Percentiles rank a stretch among this genome's conserved stretches.
These are phyloP conservation scores for Nansenia antarctica DNA, from an alignment of 2,113 vertebrate species.

Conservation along the genomic window DNA sequence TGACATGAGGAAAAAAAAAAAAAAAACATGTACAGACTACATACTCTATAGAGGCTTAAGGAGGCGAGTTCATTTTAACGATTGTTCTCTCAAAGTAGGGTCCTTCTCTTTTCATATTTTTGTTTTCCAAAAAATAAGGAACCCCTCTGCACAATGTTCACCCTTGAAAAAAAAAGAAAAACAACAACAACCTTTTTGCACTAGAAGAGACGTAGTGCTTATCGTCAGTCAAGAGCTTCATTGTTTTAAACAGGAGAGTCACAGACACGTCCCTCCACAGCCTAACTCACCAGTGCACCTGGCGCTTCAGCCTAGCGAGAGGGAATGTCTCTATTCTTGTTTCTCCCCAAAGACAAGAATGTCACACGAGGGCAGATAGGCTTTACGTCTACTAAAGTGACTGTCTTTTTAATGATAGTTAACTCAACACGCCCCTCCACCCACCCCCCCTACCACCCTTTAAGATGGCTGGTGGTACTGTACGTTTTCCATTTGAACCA, in stretches of 20 bases:
- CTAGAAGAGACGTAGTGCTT: conserved; percentile 48
- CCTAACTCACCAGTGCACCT: conserved; percentile 32
- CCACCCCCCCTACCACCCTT: conserved; percentile 34
- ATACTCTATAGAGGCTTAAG: conserved; percentile 54
- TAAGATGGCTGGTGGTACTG: conserved; percentile 46
- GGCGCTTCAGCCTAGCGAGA: conserved; percentile 12
- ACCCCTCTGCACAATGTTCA: conserved; percentile 59
- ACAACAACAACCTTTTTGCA: conserved; percentile 63
- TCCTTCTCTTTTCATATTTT: conserved; percentile 51
- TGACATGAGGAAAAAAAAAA: conserved; percentile 56
- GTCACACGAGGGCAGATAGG: conserved; percentile 43
- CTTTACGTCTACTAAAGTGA: conserved; percentile 28
- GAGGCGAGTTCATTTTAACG: conserved; percentile 58
- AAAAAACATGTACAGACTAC: conserved; percentile 62
- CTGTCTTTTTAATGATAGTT: conserved; percentile 21
- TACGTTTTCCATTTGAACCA: conserved; percentile 12
- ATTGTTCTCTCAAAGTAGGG: conserved; percentile 57
- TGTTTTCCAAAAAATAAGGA: conserved; percentile 46
- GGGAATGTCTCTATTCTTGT: conserved; percentile 25
- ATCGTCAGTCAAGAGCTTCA: conserved; percentile 36
- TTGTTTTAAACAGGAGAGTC: conserved; percentile 48
- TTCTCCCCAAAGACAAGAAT: conserved; percentile 45
- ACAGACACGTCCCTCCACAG: conserved; percentile 38
- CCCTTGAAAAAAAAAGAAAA: conserved; percentile 31
- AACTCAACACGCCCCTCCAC: conserved; percentile 10